Evolutionary conservation across 2,888 invertebrate genomes (phyloP), one percentile per base, ranked within the genome.

Genomic region (Corbicula japonica): DNA sequence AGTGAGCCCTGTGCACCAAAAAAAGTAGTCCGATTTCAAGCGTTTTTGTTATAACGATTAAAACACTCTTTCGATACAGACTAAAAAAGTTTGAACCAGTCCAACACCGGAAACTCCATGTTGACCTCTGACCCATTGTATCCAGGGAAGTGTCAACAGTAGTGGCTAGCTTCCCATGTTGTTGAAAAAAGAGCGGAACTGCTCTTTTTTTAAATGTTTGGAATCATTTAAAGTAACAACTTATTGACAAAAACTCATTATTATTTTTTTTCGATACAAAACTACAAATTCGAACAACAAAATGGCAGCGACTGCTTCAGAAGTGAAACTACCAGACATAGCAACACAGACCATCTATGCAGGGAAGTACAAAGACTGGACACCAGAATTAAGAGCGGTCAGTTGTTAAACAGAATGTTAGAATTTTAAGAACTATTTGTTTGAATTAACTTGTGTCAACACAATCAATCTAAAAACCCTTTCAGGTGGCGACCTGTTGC

Each of bases 311-410:
- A 83, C 84, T 76, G 50, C 86, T 10, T 80, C 87, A 12, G 83
- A 85, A 80, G 76, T 87, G 18, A 84, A 80, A 60, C 75, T 90
- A n/a, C 90, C 91, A 21, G 86, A 88, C 28, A 86, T 91, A 50
- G 54, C 81, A 34, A 83, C 85, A 21, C 83, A 88, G 32, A 83
- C 89, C 30, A 89, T 91, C 56, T 92, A 92, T 81, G 83, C 81
- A 15, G 91, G 92, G 34, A 91, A 89, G 81, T 92, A 86, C 76
- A 89, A 85, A 72, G 93, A 92, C 84, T 88, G 91, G 86, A 85
- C 81, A 8, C 92, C 92, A 21, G 79, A 87, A 18, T 58, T 90
- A 32, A 72, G 85, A 74, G 71, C 93, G 28, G 92, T 92, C 86
- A 86, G 91, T 85, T n/a, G n/a, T n/a, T n/a, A n/a, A n/a, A n/a